Percentiles rank a stretch among this genome's conserved stretches.
Conservation (phyloP, 1,140 invertebrate species). For the Nilaparvata lugens region DNA sequence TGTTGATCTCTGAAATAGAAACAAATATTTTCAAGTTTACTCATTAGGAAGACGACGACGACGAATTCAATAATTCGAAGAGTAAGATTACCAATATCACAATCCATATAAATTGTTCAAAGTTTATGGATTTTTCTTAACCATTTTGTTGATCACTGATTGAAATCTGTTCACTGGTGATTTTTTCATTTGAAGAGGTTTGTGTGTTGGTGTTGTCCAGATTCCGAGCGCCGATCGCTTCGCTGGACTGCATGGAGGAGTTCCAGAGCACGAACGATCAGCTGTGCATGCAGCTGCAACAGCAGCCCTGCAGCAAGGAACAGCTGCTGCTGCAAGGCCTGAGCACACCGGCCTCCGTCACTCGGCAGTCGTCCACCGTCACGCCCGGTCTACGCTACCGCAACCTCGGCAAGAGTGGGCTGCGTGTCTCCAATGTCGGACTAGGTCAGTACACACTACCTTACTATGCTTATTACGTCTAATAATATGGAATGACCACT, state of each 20-base stretch:
- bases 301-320: constrained; percentile 38
- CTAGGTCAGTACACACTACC: constrained; percentile 68
- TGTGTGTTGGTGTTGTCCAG: constrained; percentile 39
- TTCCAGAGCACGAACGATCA: constrained; percentile 51
- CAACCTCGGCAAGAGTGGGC: constrained; percentile 86
- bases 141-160: too few relatives aligned
- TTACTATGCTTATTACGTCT: too few relatives aligned
- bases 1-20: too few relatives aligned
- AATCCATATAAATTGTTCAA: too few relatives aligned
- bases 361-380: constrained; percentile 43
- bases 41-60: too few relatives aligned
- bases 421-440: constrained; percentile 84
- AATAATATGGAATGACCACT: too few relatives aligned
- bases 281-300: constrained; percentile 32
- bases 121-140: too few relatives aligned
- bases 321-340: constrained; percentile 32
- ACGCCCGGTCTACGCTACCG: constrained; percentile 74
- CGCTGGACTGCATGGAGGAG: constrained; percentile 87
- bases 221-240: constrained; percentile 82
- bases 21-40: too few relatives aligned
- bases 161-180: too few relatives aligned
- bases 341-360: constrained; percentile 31
- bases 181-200: too few relatives aligned
- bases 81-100: too few relatives aligned
- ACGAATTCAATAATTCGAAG: too few relatives aligned